phyloP scores from a whole-genome alignment of 2,797 vertebrate species.

The Karalla daura region DNA sequence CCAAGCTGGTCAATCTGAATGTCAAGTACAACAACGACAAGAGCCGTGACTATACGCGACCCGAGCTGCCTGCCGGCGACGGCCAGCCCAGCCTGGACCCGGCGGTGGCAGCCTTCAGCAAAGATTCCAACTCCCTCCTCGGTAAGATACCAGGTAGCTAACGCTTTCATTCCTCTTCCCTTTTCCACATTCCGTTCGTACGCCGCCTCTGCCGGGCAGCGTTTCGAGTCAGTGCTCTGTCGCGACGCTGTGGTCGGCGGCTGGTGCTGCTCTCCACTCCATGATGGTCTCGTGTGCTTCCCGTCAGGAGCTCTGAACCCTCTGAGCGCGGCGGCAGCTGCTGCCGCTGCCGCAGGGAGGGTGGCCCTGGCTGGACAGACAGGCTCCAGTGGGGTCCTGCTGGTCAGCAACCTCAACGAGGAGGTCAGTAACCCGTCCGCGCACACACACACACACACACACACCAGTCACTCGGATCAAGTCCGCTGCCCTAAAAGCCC shows the following conservation, averaged over 20 bases:
- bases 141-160: constrained; percentile 90
- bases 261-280: constrained; percentile 48
- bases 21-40: constrained; percentile 99
- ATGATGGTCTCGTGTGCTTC: constrained; percentile 43
- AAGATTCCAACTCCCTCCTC: constrained; percentile 96
- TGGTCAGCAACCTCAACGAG: constrained; percentile 99
- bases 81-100: constrained; percentile 93
- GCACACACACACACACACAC: not conserved
- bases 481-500: constrained; percentile 17
- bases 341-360: constrained; percentile 93
- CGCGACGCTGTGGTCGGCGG: not conserved
- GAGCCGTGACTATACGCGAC: constrained; percentile 97
- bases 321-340: constrained; percentile 93
- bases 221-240: too few species aligned
- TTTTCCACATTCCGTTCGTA: too few species aligned
- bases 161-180: constrained; percentile 54
- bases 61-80: constrained; percentile 95
- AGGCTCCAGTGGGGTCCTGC: constrained; percentile 91
- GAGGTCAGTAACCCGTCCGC: constrained; percentile 88
- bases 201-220: too few species aligned
- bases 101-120: constrained; percentile 91
- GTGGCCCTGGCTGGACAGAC: constrained; percentile 93
- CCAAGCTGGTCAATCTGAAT: constrained; percentile 97
- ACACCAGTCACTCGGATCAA: constrained; percentile 22
- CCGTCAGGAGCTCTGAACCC: constrained; percentile 93